Evolutionary conservation across 2,888 invertebrate species (phyloP).

Genomic region (Arge pagana): DNA sequence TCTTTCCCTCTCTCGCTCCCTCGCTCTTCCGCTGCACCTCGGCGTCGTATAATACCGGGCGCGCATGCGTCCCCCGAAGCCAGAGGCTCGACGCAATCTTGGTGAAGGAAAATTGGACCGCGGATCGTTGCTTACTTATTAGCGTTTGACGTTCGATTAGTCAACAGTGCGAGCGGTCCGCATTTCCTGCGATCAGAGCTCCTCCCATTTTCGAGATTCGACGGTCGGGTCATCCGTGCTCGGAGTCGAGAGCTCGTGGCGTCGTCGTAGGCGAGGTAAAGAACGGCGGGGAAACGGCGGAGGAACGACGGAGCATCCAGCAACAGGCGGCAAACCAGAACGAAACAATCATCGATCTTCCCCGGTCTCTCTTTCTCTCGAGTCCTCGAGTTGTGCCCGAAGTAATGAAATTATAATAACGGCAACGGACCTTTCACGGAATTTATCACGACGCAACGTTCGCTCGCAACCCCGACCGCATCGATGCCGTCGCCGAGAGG

Average conservation of each 20-base stretch:
- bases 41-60: too few species aligned
- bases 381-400: constrained; percentile 33
- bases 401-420: too few species aligned
- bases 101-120: constrained; percentile 37
- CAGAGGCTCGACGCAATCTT: too few species aligned
- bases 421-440: too few species aligned
- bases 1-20: constrained; percentile 3
- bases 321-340: constrained; percentile 50
- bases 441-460: too few species aligned
- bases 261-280: constrained; percentile 30
- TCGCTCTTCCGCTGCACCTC: background rate
- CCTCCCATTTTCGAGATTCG: constrained; percentile 42
- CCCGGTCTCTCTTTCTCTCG: too few species aligned
- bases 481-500: too few species aligned
- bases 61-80: too few species aligned
- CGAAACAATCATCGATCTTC: constrained; percentile 50
- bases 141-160: constrained; percentile 57
- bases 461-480: too few species aligned
- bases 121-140: constrained; percentile 53
- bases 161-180: constrained; percentile 46
- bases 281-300: constrained; percentile 23
- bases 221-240: too few species aligned
- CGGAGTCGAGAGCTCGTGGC: too few species aligned
- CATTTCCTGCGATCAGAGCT: constrained; percentile 41
- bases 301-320: constrained; percentile 29